These are phyloP conservation scores for Hypsopygia costalis DNA, from an alignment of 2,888 invertebrate species.

Conservation along the genomic window DNA sequence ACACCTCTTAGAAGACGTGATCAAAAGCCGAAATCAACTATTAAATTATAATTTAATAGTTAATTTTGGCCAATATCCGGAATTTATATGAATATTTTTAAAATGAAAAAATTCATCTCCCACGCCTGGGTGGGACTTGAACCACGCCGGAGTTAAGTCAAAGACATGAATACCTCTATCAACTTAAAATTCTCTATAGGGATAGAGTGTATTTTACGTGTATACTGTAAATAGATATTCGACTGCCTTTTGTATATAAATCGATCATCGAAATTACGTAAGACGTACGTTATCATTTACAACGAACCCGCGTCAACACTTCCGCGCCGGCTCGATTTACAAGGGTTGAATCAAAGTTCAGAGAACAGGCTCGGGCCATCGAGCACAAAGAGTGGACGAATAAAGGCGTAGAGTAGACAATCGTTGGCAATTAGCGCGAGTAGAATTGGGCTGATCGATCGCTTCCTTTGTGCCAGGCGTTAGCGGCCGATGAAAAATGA, in stretches of 20 bases:
- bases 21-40: no score
- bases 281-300: conserved; percentile 1
- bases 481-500: conserved; percentile 46
- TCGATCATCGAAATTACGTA: neutral
- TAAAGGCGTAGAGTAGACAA: conserved; percentile 52
- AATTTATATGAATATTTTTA: no score
- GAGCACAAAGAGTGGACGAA: conserved; percentile 49
- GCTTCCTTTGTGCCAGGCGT: conserved; percentile 41
- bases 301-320: conserved; percentile 8
- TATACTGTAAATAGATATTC: no score
- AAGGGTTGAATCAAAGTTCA: conserved; percentile 43
- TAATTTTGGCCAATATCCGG: no score
- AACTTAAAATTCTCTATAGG: no score
- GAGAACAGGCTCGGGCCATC: conserved; percentile 27
- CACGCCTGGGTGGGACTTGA: no score
- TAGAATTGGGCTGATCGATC: conserved; percentile 57
- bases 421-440: conserved; percentile 56
- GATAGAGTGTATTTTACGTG: no score
- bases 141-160: no score
- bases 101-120: no score
- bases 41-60: no score
- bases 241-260: conserved; percentile 1
- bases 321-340: conserved; percentile 14
- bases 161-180: no score
- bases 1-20: no score